A percentile compares a stretch with the other conserved stretches of the same genome.
Evolutionary conservation across 2,888 invertebrate species (phyloP).

Genomic region (Dexiosoma caninum): DNA sequence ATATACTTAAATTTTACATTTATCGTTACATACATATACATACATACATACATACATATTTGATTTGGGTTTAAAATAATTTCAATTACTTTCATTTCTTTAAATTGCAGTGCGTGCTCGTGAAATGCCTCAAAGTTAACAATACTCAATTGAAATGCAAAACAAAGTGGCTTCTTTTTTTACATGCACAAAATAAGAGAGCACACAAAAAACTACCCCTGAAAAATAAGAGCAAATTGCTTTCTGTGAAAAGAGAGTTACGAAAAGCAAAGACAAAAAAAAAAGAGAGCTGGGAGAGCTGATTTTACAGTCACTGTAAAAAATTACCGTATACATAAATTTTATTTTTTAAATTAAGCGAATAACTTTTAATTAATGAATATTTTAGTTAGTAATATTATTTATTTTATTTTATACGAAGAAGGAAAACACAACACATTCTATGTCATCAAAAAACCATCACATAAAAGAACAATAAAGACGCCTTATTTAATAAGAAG

Average conservation of each 20-base stretch:
- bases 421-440: conserved; percentile 19
- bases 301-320: conserved; percentile 33
- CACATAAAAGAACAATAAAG: conserved; percentile 17
- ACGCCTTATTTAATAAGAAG: background rate
- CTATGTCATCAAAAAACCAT: conserved; percentile 38
- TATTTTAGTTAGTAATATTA: conserved; percentile 54
- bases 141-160: conserved; percentile 40
- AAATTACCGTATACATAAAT: background rate
- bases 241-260: background rate
- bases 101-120: conserved; percentile 80
- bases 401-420: conserved; percentile 58
- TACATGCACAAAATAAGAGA: background rate
- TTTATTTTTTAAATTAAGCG: background rate
- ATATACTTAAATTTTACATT: no score
- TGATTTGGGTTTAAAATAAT: no score
- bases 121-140: conserved; percentile 77
- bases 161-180: background rate
- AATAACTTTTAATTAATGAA: conserved; percentile 45
- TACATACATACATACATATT: no score
- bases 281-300: conserved; percentile 3
- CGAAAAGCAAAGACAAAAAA: background rate
- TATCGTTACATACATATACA: no score
- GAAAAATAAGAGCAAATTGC: background rate
- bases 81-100: conserved; percentile 43
- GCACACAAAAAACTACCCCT: background rate